Evolutionary conservation across 2,888 invertebrate genomes (phyloP).

Genomic region (Autographa gamma): DNA sequence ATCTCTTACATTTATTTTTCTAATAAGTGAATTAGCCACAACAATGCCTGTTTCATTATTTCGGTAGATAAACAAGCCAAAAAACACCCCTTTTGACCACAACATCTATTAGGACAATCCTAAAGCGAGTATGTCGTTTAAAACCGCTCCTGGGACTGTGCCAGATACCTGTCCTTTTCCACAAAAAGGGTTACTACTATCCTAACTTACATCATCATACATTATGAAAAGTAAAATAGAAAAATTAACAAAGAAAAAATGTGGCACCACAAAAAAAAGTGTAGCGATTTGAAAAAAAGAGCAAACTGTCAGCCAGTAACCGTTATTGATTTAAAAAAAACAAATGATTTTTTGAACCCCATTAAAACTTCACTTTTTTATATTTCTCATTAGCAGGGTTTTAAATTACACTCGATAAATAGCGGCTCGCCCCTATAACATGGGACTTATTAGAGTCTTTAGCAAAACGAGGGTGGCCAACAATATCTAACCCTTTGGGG

Average conservation of each 20-base stretch:
- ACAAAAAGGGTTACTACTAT: background rate
- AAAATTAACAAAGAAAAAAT: background rate
- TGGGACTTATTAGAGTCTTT: slow-evolving; percentile 2
- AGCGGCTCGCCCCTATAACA: slow-evolving; percentile 1
- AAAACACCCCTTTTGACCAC: slow-evolving; percentile 3
- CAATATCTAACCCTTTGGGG: slow-evolving; percentile 4
- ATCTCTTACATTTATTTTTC: background rate
- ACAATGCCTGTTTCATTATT: background rate
- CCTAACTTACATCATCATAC: background rate
- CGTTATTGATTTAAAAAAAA: background rate
- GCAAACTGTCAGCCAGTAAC: too few species aligned
- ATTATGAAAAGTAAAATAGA: background rate
- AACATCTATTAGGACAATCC: slow-evolving; percentile 4
- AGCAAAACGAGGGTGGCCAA: background rate
- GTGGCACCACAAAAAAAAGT: background rate
- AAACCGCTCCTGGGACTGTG: slow-evolving; percentile 4
- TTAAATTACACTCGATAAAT: slow-evolving; percentile 1
- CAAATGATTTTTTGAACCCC: background rate
- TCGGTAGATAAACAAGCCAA: background rate
- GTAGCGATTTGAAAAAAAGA: too few species aligned
- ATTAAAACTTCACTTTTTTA: background rate
- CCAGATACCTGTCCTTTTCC: slow-evolving; percentile 4
- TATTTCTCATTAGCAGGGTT: background rate
- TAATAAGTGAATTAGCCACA: background rate
- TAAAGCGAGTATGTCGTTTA: slow-evolving; percentile 1